These are phyloP conservation scores for Onychostoma macrolepis DNA, from an alignment of 2,113 vertebrate species.

Conservation along the genomic window DNA sequence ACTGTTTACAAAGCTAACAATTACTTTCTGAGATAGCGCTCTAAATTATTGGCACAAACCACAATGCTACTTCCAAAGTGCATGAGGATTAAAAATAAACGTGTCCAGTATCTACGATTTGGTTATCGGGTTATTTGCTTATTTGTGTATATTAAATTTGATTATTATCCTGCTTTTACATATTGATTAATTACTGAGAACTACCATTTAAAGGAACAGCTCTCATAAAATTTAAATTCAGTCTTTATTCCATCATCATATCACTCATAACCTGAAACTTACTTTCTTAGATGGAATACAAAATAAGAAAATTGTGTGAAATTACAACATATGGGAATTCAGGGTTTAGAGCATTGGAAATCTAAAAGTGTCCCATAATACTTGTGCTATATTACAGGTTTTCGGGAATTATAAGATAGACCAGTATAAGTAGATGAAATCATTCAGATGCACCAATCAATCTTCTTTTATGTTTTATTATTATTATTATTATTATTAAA, in stretches of 20 bases:
- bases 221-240: not conserved
- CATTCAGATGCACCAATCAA: not conserved
- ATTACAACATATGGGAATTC: not conserved
- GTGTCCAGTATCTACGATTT: not conserved
- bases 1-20: slow-evolving; percentile 74
- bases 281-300: not conserved
- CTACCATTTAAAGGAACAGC: not conserved
- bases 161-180: not conserved
- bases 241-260: not conserved
- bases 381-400: not conserved
- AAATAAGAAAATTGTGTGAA: not conserved
- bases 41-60: slow-evolving; percentile 67
- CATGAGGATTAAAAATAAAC: slow-evolving; percentile 24
- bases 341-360: too few species aligned
- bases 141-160: slow-evolving; percentile 1
- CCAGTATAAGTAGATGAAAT: not conserved
- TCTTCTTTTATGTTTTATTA: not conserved
- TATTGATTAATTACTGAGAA: not conserved
- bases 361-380: too few species aligned
- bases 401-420: not conserved
- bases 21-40: slow-evolving; percentile 73
- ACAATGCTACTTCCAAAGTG: slow-evolving; percentile 8
- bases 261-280: not conserved
- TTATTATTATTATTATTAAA: not conserved
- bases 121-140: not conserved